These are phyloP conservation scores for Leguminivora glycinivorella DNA, from an alignment of 1,140 invertebrate species.

Conservation along the genomic window DNA sequence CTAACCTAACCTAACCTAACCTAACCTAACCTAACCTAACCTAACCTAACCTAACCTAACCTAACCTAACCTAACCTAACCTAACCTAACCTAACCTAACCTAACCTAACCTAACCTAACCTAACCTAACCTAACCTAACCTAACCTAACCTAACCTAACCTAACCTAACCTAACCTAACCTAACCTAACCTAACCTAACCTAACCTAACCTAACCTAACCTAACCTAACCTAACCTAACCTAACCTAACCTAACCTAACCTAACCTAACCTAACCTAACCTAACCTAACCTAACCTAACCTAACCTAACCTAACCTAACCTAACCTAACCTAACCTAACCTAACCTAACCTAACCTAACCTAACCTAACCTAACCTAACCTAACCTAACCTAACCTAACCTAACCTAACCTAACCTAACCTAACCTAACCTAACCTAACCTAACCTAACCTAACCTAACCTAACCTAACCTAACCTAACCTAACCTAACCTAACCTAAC, in stretches of 20 bases:
- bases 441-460: too few relatives aligned
- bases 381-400: too few relatives aligned
- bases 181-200: conserved; percentile 37
- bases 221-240: conserved; percentile 31
- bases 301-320: conserved; percentile 57
- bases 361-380: too few relatives aligned
- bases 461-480: too few relatives aligned
- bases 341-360: too few relatives aligned
- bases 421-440: too few relatives aligned
- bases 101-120: conserved; percentile 41
- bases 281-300: conserved; percentile 39
- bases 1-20: conserved; percentile 45
- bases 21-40: conserved; percentile 45
- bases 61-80: conserved; percentile 42
- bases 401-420: too few relatives aligned
- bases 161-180: conserved; percentile 34
- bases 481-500: too few relatives aligned
- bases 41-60: conserved; percentile 40
- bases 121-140: conserved; percentile 41
- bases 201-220: conserved; percentile 41
- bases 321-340: conserved; percentile 56
- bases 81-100: conserved; percentile 44
- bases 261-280: conserved; percentile 50
- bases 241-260: conserved; percentile 42
- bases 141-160: conserved; percentile 29